Evolutionary conservation across 2,888 invertebrate species (phyloP).

Genomic region (Eristalis intricaria): DNA sequence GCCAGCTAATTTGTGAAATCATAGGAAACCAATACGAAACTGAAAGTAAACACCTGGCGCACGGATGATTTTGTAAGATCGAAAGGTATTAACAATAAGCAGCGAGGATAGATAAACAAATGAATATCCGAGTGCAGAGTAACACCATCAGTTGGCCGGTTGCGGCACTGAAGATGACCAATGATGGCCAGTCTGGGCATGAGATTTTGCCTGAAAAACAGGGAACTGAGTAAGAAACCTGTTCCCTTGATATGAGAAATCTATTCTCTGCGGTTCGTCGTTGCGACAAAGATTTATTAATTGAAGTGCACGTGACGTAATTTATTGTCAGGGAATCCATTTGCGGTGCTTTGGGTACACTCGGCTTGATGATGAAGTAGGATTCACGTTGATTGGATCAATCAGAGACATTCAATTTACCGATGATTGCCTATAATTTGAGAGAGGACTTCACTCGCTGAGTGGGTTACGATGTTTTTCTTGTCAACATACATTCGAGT

Average conservation of each 20-base stretch:
- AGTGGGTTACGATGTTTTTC: not conserved
- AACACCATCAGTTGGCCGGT: not conserved
- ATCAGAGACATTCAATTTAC: slow-evolving; percentile 7
- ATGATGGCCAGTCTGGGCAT: slow-evolving; percentile 12
- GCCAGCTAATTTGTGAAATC: slow-evolving; percentile 33
- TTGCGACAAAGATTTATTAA: slow-evolving; percentile 40
- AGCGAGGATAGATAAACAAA: slow-evolving; percentile 4
- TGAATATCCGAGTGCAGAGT: not conserved
- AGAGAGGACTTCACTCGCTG: not conserved
- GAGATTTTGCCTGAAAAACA: not conserved
- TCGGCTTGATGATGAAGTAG: slow-evolving; percentile 10
- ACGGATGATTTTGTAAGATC: slow-evolving; percentile 45
- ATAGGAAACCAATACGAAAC: slow-evolving; percentile 24
- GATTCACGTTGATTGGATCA: slow-evolving; percentile 30
- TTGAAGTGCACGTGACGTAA: slow-evolving; percentile 47
- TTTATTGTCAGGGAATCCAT: slow-evolving; percentile 31
- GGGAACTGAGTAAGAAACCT: slow-evolving; percentile 30
- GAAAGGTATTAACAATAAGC: slow-evolving; percentile 18
- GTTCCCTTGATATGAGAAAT: slow-evolving; percentile 9
- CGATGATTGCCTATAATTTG: slow-evolving; percentile 17
- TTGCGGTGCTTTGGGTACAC: not conserved
- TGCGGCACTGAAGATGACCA: slow-evolving; percentile 25
- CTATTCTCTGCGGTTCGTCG: not conserved
- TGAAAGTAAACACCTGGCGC: slow-evolving; percentile 38
- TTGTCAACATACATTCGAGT: not conserved